phyloP scores from a whole-genome alignment of 1,140 invertebrate species.

The Caenorhabditis tropicalis region DNA sequence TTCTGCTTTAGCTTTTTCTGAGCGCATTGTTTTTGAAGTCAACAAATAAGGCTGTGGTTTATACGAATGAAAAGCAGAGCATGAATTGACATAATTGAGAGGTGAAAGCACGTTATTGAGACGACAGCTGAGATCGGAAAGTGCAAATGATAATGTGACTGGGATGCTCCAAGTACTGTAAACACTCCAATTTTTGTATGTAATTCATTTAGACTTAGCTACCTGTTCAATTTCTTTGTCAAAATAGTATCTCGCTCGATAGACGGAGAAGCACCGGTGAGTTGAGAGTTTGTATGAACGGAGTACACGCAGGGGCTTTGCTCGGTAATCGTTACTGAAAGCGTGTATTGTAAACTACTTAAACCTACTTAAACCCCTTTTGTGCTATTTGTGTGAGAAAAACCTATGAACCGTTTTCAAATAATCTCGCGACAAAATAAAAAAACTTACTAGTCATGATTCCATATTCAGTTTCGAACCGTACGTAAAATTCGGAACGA shows the following conservation, averaged over 20 bases:
- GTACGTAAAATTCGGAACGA: background rate
- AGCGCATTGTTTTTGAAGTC: background rate
- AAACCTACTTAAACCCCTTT: too few relatives aligned
- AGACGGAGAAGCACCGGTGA: background rate
- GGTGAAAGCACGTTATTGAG: background rate
- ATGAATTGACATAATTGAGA: slow-evolving; percentile 23
- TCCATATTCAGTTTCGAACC: background rate
- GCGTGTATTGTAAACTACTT: background rate
- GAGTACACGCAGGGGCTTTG: background rate
- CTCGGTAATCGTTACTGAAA: background rate
- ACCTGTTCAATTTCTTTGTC: background rate
- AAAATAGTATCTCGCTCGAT: background rate
- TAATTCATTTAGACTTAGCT: background rate
- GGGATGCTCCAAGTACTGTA: slow-evolving; percentile 20
- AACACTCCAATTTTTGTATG: background rate
- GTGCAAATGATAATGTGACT: background rate
- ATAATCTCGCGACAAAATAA: background rate
- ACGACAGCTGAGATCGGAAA: background rate
- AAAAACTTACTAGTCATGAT: background rate
- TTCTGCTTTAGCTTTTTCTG: background rate
- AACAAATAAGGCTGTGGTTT: background rate
- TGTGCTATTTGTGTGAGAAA: too few relatives aligned
- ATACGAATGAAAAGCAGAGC: background rate
- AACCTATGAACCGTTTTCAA: too few relatives aligned
- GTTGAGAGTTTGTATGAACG: background rate